Evolutionary conservation across 2,797 vertebrate genomes (phyloP).

Genomic region (Poecilia picta): DNA sequence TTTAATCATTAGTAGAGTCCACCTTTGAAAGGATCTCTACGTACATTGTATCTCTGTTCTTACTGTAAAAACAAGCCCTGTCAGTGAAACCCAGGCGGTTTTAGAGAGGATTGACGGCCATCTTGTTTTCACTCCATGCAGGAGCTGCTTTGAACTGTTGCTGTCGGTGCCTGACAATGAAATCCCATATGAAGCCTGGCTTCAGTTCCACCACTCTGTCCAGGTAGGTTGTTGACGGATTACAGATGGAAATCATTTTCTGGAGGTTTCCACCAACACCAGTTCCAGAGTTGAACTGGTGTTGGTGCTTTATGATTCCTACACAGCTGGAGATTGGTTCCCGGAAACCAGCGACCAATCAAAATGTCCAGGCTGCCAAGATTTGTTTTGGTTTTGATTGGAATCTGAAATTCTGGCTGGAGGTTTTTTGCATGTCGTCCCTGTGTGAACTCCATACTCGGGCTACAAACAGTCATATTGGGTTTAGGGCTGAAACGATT

Average conservation of each 20-base stretch:
- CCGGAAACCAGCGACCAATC: neutral
- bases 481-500: too few species aligned
- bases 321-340: neutral
- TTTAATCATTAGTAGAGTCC: neutral
- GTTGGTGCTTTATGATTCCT: neutral
- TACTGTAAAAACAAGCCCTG: neutral
- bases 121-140: constrained; percentile 66
- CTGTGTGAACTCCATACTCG: neutral
- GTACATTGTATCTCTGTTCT: neutral
- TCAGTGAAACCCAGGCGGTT: neutral
- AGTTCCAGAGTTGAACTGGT: neutral
- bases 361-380: neutral
- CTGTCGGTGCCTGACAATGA: constrained; percentile 96
- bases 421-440: neutral
- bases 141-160: constrained; percentile 98
- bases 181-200: constrained; percentile 90
- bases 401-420: neutral
- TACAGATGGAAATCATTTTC: neutral
- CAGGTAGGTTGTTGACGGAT: constrained; percentile 81
- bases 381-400: neutral
- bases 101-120: neutral
- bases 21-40: neutral
- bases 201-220: constrained; percentile 92
- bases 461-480: neutral
- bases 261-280: neutral